Conservation (phyloP, 2,113 vertebrate species). For the Capreolus pygargus region DNA sequence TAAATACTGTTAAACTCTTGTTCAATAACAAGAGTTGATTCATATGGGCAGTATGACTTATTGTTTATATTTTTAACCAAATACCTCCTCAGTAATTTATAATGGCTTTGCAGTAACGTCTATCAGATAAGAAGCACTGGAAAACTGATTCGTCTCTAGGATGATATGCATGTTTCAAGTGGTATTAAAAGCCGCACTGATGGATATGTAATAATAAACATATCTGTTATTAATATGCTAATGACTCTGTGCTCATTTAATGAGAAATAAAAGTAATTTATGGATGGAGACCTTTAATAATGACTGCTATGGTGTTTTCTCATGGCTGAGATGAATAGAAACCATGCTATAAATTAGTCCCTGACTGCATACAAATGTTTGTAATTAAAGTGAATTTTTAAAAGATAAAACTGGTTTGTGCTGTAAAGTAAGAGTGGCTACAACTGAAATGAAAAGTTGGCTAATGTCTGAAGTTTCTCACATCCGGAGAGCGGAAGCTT, state of each 20-base stretch:
- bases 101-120: slow-evolving; percentile 92
- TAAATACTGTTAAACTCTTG: slow-evolving; percentile 81
- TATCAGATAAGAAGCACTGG: slow-evolving; percentile 97
- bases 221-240: slow-evolving; percentile 95
- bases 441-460: neutral
- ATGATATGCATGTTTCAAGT: slow-evolving; percentile 95
- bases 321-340: slow-evolving; percentile 49
- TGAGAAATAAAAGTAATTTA: slow-evolving; percentile 89
- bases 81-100: slow-evolving; percentile 95
- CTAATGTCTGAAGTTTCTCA: too few relatives aligned
- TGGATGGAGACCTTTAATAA: slow-evolving; percentile 81
- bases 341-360: slow-evolving; percentile 31
- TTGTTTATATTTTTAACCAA: slow-evolving; percentile 89
- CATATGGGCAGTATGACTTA: slow-evolving; percentile 85
- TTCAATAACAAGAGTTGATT: slow-evolving; percentile 80
- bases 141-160: slow-evolving; percentile 94
- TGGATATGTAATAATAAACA: slow-evolving; percentile 99
- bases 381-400: slow-evolving; percentile 55
- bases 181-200: slow-evolving; percentile 97
- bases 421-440: slow-evolving; percentile 33
- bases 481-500: neutral
- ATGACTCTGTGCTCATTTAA: slow-evolving; percentile 87
- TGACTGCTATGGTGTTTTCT: slow-evolving; percentile 83
- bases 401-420: slow-evolving; percentile 49
- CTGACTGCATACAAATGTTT: slow-evolving; percentile 36